Conservation (phyloP, 2,113 vertebrate species). For the Sinosuthora webbiana region DNA sequence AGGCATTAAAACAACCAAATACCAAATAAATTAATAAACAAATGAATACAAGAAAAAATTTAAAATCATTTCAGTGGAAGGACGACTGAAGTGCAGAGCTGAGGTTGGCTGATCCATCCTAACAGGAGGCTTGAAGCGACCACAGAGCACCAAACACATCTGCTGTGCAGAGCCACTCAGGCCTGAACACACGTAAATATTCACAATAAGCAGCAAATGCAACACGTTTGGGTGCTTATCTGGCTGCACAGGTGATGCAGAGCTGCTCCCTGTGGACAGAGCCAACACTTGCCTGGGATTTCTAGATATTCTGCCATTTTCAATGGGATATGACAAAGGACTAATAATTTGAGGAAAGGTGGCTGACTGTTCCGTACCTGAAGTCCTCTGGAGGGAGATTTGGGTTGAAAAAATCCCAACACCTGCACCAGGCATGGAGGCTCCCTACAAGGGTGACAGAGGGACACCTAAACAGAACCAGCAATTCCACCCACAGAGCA, state of each 20-base stretch:
- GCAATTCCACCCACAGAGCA: fast-evolving
- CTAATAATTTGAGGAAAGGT: neutral
- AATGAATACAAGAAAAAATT: neutral
- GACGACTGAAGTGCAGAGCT: neutral
- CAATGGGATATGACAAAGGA: neutral
- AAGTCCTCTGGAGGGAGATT: neutral
- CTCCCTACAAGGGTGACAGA: neutral
- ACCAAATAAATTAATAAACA: neutral
- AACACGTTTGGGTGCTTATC: neutral
- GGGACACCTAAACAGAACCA: neutral
- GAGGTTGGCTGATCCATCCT: neutral
- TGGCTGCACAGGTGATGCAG: neutral
- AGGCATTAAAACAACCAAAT: neutral
- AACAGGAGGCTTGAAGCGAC: neutral
- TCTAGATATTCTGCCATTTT: neutral
- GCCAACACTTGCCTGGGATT: neutral
- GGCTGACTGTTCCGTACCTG: neutral
- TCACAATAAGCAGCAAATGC: neutral
- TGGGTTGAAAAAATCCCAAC: neutral
- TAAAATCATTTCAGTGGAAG: neutral
- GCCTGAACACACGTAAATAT: neutral
- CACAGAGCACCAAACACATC: neutral
- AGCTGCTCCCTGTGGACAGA: neutral
- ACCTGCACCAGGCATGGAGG: neutral
- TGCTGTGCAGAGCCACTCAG: neutral